A percentile compares a stretch with the other conserved stretches of the same genome.
Conservation (phyloP, 2,888 invertebrate species). For the Tribolium freemani region DNA sequence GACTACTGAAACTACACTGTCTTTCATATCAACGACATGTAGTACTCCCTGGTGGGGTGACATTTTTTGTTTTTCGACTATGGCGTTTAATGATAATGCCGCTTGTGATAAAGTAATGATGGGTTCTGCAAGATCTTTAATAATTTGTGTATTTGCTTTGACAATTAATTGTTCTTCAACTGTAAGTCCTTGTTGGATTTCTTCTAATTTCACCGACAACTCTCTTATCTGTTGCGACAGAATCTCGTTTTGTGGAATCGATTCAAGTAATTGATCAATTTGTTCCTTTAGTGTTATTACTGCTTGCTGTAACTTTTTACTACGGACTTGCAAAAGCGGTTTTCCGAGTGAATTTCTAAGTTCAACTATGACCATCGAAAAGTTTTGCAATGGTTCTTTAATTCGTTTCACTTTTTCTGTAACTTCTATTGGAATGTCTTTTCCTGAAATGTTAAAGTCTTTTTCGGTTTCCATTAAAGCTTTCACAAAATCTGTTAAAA, state of each 20-base stretch:
- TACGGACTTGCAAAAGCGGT: conserved; percentile 27
- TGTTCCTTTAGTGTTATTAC: conserved; percentile 43
- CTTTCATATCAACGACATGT: conserved; percentile 9
- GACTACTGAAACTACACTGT: conserved; percentile 9
- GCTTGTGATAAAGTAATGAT: background rate
- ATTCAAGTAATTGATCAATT: conserved; percentile 25
- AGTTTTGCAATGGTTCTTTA: conserved; percentile 31
- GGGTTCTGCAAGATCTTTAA: background rate
- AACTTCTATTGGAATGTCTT: conserved; percentile 27
- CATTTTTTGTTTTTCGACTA: background rate
- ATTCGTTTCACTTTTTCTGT: conserved; percentile 28
- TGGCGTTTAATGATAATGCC: background rate
- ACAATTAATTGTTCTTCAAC: conserved; percentile 5
- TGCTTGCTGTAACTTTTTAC: conserved; percentile 43
- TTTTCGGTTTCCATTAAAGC: conserved; percentile 29
- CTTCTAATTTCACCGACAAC: conserved; percentile 14
- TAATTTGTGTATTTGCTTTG: conserved; percentile 2
- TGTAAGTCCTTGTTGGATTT: conserved; percentile 14
- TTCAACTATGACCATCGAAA: conserved; percentile 30
- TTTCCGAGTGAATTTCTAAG: conserved; percentile 35
- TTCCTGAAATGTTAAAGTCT: background rate
- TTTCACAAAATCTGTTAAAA: conserved; percentile 30
- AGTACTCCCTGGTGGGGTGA: background rate
- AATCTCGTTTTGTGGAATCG: conserved; percentile 7
- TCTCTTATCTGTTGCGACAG: conserved; percentile 4